Base-by-base conservation (phyloP, 1,140 invertebrate genomes). In the Trachymyrmex cornetzi region DNA sequence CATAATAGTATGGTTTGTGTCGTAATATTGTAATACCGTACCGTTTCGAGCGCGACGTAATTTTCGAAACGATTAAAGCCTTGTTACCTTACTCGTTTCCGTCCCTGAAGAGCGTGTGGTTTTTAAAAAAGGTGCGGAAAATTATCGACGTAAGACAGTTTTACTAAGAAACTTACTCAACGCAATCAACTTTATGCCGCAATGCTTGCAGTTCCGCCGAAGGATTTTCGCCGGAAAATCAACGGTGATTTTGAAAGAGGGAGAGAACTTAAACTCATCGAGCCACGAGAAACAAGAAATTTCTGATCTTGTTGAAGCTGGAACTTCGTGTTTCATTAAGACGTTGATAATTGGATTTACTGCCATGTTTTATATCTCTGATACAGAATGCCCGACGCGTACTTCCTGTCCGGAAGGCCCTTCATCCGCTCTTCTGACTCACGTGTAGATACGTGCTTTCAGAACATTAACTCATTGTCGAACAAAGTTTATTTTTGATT, bases 41-140 rank as follows among this genome's bases (percentile, higher is more conserved):
- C 5, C 38, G 61, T 24, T 64, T 75, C 38, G 50, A 12, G 82
- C 57, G 34, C 80, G 87, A 55, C 71, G 77, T 72, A 90, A 89
- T 90, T 90, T 90, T 90, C 77, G 59, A 27, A 81, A 82, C 88
- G 88, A 90, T 90, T 88, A 89, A 89, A 89, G 69, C n/a, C 82
- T 87, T 57, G 53, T 87, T 87, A 34, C 38, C 4, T 79, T 53
- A 50, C 57, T n/a, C 9, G 9, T 63, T 63, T 57, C 7, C 24
- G 69, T 3, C 7, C 34, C 48, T 53, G 38, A 71, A 50, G n/a
- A 61, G 24, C 38, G 63, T 50, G 4, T 16, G 48, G 53, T 66
- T 14, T 86, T 81, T 88, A 75, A 86, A 89, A 88, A 89, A 74
- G 59, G 24, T 34, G 63, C 19, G 24, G 38, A 67, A 75, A 85